Percentiles rank a stretch among this genome's conserved stretches.
These are phyloP conservation scores for Mobula hypostoma DNA, from an alignment of 2,113 vertebrate species.

Conservation along the genomic window DNA sequence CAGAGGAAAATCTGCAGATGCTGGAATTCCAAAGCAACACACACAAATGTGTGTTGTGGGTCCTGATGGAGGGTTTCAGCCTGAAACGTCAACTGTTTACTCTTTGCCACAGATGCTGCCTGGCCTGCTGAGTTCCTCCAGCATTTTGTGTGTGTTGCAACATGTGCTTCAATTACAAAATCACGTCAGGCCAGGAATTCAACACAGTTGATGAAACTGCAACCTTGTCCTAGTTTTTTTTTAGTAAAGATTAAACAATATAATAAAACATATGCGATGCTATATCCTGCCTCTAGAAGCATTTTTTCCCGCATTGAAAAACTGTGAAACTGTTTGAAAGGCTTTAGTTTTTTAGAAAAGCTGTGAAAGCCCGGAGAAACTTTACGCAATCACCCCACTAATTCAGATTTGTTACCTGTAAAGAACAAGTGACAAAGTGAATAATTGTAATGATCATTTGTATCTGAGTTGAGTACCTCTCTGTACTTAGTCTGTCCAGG, in stretches of 20 bases:
- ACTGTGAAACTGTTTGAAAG: slow-evolving; percentile 21
- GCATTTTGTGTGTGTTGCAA: background rate
- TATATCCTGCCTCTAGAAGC: background rate
- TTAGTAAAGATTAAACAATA: background rate
- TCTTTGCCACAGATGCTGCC: too few species aligned
- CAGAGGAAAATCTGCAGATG: too few species aligned
- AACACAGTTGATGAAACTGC: background rate
- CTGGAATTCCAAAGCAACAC: too few species aligned
- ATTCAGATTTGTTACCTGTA: background rate
- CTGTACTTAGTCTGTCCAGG: background rate
- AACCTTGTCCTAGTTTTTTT: background rate
- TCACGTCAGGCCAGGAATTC: background rate
- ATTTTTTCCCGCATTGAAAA: background rate
- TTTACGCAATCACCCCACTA: background rate
- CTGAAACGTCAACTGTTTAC: too few species aligned
- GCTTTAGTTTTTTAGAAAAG: background rate
- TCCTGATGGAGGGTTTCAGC: too few species aligned
- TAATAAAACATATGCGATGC: background rate
- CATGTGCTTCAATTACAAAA: background rate
- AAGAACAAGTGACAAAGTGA: background rate
- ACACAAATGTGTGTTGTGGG: too few species aligned
- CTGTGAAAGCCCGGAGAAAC: background rate
- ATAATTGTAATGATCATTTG: background rate
- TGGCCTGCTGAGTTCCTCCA: too few species aligned
- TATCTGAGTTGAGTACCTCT: too few species aligned